phyloP scores from a whole-genome alignment of 2,888 invertebrate genomes.

The Acronicta leporina region DNA sequence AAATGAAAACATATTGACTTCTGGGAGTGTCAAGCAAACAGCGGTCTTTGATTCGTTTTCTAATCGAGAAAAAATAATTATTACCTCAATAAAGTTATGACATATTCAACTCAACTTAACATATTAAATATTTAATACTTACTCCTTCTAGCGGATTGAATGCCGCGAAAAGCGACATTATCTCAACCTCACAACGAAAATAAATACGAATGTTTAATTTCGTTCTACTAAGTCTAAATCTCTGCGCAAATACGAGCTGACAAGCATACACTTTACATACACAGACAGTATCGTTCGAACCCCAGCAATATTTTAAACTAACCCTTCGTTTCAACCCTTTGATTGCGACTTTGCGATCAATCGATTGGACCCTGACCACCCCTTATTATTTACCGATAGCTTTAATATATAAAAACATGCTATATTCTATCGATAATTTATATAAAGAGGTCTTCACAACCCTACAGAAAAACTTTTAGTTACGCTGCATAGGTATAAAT shows the following conservation, averaged over 20 bases:
- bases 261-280: slow-evolving; percentile 56
- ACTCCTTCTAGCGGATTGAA: too few species aligned
- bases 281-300: slow-evolving; percentile 58
- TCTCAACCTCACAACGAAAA: slow-evolving; percentile 2
- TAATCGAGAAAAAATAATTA: too few species aligned
- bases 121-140: too few species aligned
- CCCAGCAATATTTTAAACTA: slow-evolving; percentile 85
- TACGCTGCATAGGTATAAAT: slow-evolving; percentile 28
- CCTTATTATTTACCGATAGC: slow-evolving; percentile 81
- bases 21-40: too few species aligned
- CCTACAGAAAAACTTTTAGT: slow-evolving; percentile 30
- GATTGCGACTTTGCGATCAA: slow-evolving; percentile 72
- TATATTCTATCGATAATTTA: slow-evolving; percentile 10
- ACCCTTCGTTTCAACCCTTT: slow-evolving; percentile 77
- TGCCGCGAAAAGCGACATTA: neutral
- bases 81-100: too few species aligned
- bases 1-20: too few species aligned
- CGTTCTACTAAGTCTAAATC: slow-evolving; percentile 34
- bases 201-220: slow-evolving; percentile 26
- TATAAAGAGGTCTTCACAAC: slow-evolving; percentile 1
- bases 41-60: too few species aligned
- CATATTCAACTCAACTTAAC: too few species aligned
- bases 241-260: slow-evolving; percentile 39
- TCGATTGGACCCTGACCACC: slow-evolving; percentile 82
- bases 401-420: slow-evolving; percentile 46